Evolutionary conservation across 2,113 vertebrate species (phyloP), one percentile per base, ranked within the genome.

Genomic region (Saguinus midas): DNA sequence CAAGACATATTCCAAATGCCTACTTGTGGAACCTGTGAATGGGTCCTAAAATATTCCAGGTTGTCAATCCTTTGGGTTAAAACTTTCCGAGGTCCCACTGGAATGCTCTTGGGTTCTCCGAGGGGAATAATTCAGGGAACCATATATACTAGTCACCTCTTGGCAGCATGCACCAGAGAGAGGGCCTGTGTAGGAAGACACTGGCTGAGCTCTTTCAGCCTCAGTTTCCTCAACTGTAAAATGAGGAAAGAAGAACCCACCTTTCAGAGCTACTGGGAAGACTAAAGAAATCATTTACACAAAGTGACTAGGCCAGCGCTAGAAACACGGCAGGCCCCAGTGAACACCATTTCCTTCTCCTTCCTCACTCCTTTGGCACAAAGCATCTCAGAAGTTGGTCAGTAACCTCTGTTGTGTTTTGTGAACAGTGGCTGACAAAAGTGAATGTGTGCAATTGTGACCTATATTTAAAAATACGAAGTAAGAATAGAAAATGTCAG

Each of bases 401-500:
- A 48, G 72, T 70, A 81, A 70, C 4, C 12, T 61, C 17, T 66
- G 73, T 23, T 40, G 5, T 35, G 48, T 48, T 87, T n/a, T 57
- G 66, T 55, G 79, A 76, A 61, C 27, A 45, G 23, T 52, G 40
- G 68, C 8, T 58, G 84, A 72, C 8, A n/a, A 81, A 83, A 64
- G 84, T 32, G 35, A 50, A 80, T 84, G 58, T 88, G 64, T 57
- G 45, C 61, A 48, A 79, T 27, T 52, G 37, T 85, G 66, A 95
- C 14, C 17, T 72, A 17, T 10, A 82, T 55, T 95, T 90, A 45
- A 85, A 91, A 68, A 52, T 35, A 68, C 4, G 35, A 61, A 25
- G 12, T 20, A 81, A 68, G 48, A 70, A 61, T 0, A 85, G 57
- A 82, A 86, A 75, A 86, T 14, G 8, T 83, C 61, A 64, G 45